Percentiles rank a stretch among this genome's conserved stretches.
Conservation (phyloP, 2,888 invertebrate species). For the Megalurothrips usitatus region DNA sequence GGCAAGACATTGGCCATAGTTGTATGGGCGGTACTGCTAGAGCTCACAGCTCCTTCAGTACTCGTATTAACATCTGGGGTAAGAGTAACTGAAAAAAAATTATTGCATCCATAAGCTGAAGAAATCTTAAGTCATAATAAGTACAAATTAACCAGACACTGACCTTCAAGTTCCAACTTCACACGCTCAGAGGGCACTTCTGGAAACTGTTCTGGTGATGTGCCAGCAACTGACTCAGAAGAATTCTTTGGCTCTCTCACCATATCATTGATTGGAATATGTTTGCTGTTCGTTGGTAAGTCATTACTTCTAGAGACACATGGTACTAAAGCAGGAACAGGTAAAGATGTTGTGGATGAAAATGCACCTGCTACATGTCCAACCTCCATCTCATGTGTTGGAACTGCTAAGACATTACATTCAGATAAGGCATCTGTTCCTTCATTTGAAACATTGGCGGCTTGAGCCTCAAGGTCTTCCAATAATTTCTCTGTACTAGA, state of each 20-base stretch:
- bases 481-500: conserved; percentile 50
- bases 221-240: background rate
- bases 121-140: background rate
- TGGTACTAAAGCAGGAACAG: background rate
- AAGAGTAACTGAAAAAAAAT: conserved; percentile 49
- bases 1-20: conserved; percentile 47
- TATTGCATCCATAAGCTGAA: conserved; percentile 10
- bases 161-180: conserved; percentile 53
- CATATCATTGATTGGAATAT: too few relatives aligned
- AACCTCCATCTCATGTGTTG: background rate
- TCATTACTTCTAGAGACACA: background rate
- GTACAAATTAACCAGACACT: conserved; percentile 18
- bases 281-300: background rate
- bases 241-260: background rate
- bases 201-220: conserved; percentile 39
- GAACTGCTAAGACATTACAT: background rate
- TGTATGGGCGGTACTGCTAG: conserved; percentile 27
- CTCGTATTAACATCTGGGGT: conserved; percentile 57
- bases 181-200: conserved; percentile 48
- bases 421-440: background rate
- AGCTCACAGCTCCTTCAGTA: conserved; percentile 38
- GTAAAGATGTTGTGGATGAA: background rate
- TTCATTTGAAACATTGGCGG: conserved; percentile 20
- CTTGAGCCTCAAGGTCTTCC: conserved; percentile 44
- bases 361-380: background rate